phyloP scores from a whole-genome alignment of 2,888 invertebrate genomes.

The Machimus atricapillus region DNA sequence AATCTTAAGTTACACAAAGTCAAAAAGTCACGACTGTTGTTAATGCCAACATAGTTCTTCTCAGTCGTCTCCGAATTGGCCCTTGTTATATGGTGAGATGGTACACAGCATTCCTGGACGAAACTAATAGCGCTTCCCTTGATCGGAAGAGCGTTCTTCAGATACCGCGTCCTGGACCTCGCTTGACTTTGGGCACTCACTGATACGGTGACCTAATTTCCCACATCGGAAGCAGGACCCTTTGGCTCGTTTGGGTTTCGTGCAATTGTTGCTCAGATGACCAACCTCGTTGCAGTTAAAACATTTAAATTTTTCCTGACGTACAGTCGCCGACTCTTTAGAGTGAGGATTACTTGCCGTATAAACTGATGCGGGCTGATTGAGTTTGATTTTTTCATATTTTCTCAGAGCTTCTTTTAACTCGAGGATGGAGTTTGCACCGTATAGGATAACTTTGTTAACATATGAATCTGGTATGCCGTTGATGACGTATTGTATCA shows the following conservation, averaged over 20 bases:
- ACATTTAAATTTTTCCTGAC: too few relatives aligned
- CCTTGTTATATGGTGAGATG: not conserved
- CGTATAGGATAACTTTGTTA: not conserved
- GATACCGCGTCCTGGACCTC: not conserved
- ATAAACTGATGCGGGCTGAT: not conserved
- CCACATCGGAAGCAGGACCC: not conserved
- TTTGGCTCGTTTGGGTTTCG: not conserved
- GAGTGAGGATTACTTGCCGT: not conserved
- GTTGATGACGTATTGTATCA: slow-evolving; percentile 1
- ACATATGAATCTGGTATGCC: not conserved
- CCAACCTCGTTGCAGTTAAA: not conserved
- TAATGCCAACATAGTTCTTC: not conserved
- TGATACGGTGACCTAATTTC: too few relatives aligned
- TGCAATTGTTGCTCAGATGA: not conserved
- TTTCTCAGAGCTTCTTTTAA: not conserved
- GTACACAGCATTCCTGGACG: not conserved
- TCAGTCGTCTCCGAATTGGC: not conserved
- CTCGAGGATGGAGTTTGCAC: too few relatives aligned
- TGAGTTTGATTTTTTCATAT: not conserved
- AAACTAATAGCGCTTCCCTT: too few relatives aligned
- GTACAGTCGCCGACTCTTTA: not conserved
- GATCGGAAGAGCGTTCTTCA: not conserved
- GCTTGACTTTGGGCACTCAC: not conserved
- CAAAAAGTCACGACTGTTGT: slow-evolving; percentile 41
- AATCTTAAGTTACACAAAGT: slow-evolving; percentile 19